Base-by-base conservation (phyloP, 2,888 invertebrate species). In the Drosophila emarginata region DNA sequence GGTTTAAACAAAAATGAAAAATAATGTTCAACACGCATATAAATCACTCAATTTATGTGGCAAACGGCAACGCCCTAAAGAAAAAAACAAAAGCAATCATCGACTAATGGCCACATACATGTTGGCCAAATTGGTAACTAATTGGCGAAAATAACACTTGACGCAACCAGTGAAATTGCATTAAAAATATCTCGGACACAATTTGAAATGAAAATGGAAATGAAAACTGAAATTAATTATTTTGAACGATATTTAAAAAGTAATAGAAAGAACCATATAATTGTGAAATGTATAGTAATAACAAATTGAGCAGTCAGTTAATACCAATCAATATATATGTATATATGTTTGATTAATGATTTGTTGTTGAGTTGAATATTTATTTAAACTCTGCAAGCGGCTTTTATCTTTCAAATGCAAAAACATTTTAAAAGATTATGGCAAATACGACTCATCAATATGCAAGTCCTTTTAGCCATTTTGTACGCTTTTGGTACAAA, bases 91-190 rank as follows among this genome's bases (percentile, higher is more conserved):
- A 84, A 64, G 78, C 85, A 84, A 83, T 81, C 79, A 76, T 50
- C 59, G 69, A 76, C 70, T 83, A 83, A 87, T 81, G 77, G 71
- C 67, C 59, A 63, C 67, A 70, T 54, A 52, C 58, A 64, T 68
- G 45, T 39, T 61, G 15, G 54, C 83, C 71, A 73, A 87, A 86
- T 85, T 80, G 68, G 73, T 65, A 71, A 65, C 88, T 85, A 85
- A 85, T 85, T 85, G 84, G 88, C 83, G 80, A 87, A 85, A 87
- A 79, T 80, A 76, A 73, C 86, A 78, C 78, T 78, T 72, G 68
- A 76, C 76, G 67, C 64, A 78, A 39, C 37, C 26, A 36, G 28
- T 39, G 68, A 73, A 83, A 69, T 77, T 80, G 84, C 79, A 71
- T 71, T 78, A 72, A 23, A 7, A 7, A 51, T 12, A n/a, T 39